phyloP scores from a whole-genome alignment of 2,888 invertebrate genomes.

The Hymenopus coronatus region DNA sequence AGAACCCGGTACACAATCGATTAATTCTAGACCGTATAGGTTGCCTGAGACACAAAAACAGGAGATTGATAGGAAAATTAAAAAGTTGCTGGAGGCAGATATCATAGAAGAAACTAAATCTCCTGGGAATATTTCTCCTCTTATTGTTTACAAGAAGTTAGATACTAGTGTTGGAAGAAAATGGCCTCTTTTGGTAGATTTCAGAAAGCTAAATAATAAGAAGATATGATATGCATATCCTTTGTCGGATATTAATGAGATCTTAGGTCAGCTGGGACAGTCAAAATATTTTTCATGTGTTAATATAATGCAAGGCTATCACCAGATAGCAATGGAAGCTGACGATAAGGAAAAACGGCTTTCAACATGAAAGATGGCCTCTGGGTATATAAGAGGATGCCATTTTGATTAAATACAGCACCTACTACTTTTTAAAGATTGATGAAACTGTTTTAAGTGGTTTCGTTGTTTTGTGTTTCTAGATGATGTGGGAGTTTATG shows the following conservation, averaged over 20 bases:
- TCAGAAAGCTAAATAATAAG: background rate
- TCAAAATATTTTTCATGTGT: background rate
- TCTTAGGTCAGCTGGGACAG: background rate
- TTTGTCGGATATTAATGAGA: background rate
- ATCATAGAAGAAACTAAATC: background rate
- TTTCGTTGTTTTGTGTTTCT: background rate
- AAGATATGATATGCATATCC: background rate
- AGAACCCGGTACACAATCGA: background rate
- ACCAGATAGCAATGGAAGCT: background rate
- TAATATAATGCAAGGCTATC: background rate
- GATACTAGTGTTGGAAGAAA: background rate
- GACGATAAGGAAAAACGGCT: background rate
- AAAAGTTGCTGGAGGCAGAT: background rate
- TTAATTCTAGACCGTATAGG: background rate
- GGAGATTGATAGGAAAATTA: background rate
- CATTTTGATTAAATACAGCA: background rate
- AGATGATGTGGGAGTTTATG: background rate
- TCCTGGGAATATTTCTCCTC: background rate
- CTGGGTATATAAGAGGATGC: background rate
- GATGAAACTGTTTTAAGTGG: too few species aligned
- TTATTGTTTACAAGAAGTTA: background rate
- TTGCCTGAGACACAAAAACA: background rate
- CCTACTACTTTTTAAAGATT: background rate
- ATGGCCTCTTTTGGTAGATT: background rate
- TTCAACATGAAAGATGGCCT: background rate